Evolutionary conservation across 2,888 invertebrate species (phyloP), one percentile per base, ranked within the genome.

Genomic region (Brenthis ino): DNA sequence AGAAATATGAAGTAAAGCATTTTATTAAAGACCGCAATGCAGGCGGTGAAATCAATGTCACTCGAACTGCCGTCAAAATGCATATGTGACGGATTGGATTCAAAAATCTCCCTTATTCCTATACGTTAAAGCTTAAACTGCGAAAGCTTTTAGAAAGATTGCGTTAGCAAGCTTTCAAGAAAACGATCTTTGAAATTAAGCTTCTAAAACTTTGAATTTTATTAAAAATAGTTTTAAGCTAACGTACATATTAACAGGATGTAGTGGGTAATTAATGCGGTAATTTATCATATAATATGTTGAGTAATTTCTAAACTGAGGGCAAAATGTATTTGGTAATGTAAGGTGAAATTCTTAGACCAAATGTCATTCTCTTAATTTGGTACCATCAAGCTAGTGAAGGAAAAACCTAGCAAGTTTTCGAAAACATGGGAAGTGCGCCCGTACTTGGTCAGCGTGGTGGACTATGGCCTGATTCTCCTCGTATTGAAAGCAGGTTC

Each of bases 1-100:
- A 4, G 58, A 24, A 60, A 60, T 60, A 60, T 60, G 48, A 60
- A 60, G n/a, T 50, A 50, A 60, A 60, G 16, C 28, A 33, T 60
- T 60, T 33, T 60, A 60, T 60, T 60, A 60, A 60, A 60, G 50
- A 50, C 60, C 60, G 60, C 60, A 60, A 60, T 60, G 60, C 60
- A 60, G 60, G 50, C 60, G 50, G 60, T 60, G 33, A 60, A 60
- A 60, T 60, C 60, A 60, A 60, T 60, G 60, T 60, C 60, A 60
- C 60, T 60, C 60, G 60, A 60, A 60, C 60, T 33, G 16, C 50
- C 60, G 60, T 60, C 60, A 60, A 50, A 43, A 50, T 60, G 60
- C 60, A 60, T 60, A 33, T 50, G 60, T 33, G 50, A 50, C 12
- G 16, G 50, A 28, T 60, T 43, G 37, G 8, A 4, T n/a, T 28